Percentiles rank a stretch among this genome's conserved stretches.
Conservation (phyloP, 2,888 invertebrate species). For the Hesperia comma region DNA sequence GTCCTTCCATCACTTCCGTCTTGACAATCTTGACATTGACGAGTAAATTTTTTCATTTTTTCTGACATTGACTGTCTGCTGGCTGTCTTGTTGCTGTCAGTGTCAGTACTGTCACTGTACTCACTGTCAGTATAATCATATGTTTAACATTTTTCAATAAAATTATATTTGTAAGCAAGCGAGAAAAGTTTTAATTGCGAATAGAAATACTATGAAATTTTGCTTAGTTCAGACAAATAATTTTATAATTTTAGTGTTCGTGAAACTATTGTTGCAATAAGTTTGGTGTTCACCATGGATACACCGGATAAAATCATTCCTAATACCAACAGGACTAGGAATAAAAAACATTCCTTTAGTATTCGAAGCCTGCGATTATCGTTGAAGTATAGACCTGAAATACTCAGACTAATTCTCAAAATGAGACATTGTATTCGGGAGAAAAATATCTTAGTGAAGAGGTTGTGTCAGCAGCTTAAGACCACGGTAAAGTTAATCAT, state of each 20-base stretch:
- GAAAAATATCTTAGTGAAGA: constrained; percentile 84
- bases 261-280: background rate
- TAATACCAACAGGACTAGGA: background rate
- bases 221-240: too few relatives aligned
- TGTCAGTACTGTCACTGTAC: too few relatives aligned
- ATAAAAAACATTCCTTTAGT: constrained; percentile 46
- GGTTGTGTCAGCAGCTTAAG: constrained; percentile 83
- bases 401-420: constrained; percentile 82
- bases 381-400: constrained; percentile 84
- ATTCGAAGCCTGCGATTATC: constrained; percentile 62
- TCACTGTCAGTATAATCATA: too few relatives aligned
- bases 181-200: too few relatives aligned
- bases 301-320: constrained; percentile 2
- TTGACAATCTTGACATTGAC: too few relatives aligned
- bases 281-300: constrained; percentile 7
- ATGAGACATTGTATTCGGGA: constrained; percentile 82
- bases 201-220: too few relatives aligned
- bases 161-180: too few relatives aligned
- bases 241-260: background rate
- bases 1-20: too few relatives aligned
- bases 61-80: too few relatives aligned
- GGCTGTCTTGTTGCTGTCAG: too few relatives aligned
- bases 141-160: too few relatives aligned
- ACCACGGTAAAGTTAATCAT: constrained; percentile 63
- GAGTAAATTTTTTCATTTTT: too few relatives aligned